Evolutionary conservation across 2,113 vertebrate species (phyloP).

Genomic region (Nycticorax nycticorax): DNA sequence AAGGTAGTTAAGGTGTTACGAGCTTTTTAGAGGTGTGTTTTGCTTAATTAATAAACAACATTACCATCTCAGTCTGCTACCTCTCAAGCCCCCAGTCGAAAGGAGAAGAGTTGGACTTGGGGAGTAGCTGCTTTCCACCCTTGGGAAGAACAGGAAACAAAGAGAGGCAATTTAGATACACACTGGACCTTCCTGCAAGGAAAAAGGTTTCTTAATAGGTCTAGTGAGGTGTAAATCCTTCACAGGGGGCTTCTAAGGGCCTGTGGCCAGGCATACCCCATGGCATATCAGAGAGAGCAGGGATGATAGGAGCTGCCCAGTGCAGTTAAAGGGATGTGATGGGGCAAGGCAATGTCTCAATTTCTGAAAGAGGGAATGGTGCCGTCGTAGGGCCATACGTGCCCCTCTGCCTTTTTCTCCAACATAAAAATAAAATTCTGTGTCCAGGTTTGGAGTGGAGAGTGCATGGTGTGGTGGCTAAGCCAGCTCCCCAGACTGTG

Average conservation of each 20-base stretch:
- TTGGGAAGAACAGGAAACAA: not conserved
- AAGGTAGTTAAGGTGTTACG: not conserved
- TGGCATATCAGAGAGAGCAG: not conserved
- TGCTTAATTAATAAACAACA: not conserved
- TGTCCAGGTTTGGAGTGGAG: not conserved
- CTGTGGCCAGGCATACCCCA: not conserved
- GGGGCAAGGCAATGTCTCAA: not conserved
- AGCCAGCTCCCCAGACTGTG: not conserved
- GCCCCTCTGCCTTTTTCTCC: not conserved
- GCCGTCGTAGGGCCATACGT: not conserved
- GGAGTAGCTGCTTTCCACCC: not conserved
- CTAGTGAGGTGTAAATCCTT: not conserved
- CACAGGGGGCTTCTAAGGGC: not conserved
- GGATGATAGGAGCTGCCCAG: not conserved
- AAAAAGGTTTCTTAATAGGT: not conserved
- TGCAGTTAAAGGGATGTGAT: not conserved
- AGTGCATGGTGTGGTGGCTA: not conserved
- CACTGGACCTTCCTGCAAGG: not conserved
- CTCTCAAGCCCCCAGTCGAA: not conserved
- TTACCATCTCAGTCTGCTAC: not conserved
- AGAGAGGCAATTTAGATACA: not conserved
- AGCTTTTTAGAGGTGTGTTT: not conserved
- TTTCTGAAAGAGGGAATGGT: not conserved
- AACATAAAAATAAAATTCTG: not conserved
- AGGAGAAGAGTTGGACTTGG: not conserved